phyloP scores from a whole-genome alignment of 2,797 vertebrate species.

The Mormyrops boulengeri region DNA sequence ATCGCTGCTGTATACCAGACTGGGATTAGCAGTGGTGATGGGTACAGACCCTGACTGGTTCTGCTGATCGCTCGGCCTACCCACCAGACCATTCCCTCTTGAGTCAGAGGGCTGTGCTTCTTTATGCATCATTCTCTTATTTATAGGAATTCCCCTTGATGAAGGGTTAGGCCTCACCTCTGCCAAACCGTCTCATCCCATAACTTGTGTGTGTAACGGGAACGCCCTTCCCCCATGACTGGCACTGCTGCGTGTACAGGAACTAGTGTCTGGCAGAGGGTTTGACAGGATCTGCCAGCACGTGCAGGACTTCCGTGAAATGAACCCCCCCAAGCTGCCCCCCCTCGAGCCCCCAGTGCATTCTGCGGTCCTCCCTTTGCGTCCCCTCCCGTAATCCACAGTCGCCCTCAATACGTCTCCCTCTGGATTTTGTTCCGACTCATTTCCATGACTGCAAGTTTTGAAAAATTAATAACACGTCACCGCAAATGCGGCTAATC shows the following conservation, averaged over 20 bases:
- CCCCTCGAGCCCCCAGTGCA: not conserved
- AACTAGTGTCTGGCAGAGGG: not conserved
- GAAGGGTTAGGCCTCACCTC: not conserved
- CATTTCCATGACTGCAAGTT: not conserved
- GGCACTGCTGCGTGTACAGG: not conserved
- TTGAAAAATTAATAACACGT: constrained; percentile 6
- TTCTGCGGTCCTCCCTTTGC: not conserved
- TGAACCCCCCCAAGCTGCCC: not conserved
- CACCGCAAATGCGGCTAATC: not conserved
- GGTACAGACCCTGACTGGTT: not conserved
- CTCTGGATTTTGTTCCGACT: not conserved
- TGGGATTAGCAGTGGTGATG: not conserved
- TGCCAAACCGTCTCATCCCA: not conserved
- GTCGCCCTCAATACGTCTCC: not conserved
- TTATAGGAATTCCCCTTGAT: not conserved
- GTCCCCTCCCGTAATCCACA: not conserved
- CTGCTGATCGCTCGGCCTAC: not conserved
- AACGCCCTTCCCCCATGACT: not conserved
- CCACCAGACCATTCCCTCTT: not conserved
- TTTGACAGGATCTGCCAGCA: not conserved
- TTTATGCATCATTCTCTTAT: not conserved
- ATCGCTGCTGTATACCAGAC: not conserved
- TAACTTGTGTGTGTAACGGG: not conserved
- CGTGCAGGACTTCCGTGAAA: not conserved
- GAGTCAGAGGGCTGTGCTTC: not conserved